These are phyloP conservation scores for Drosophila subquinaria DNA, from an alignment of 2,888 invertebrate species.

Conservation along the genomic window DNA sequence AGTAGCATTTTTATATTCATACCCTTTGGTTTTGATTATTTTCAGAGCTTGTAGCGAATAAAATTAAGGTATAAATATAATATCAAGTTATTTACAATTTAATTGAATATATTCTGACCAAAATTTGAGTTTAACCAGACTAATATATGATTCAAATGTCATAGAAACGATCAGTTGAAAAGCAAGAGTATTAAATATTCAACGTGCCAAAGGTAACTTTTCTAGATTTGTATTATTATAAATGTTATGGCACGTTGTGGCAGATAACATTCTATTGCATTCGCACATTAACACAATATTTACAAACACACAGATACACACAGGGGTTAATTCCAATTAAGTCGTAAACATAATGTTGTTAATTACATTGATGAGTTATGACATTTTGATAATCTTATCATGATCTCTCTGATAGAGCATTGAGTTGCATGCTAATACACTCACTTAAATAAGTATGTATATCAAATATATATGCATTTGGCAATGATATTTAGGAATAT, in stretches of 20 bases:
- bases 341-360: conserved; percentile 8
- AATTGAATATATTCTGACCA: too few relatives aligned
- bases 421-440: not conserved
- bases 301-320: not conserved
- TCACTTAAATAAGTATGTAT: not conserved
- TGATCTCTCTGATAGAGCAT: not conserved
- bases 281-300: not conserved
- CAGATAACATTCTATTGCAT: conserved; percentile 43
- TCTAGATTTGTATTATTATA: conserved; percentile 24
- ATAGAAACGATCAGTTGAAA: not conserved
- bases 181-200: not conserved
- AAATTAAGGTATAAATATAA: too few relatives aligned
- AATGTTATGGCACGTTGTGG: conserved; percentile 35
- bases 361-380: conserved; percentile 20
- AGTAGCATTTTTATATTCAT: too few relatives aligned
- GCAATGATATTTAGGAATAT: not conserved
- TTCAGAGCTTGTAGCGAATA: too few relatives aligned
- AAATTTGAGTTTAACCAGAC: too few relatives aligned
- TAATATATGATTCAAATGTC: too few relatives aligned
- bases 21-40: too few relatives aligned
- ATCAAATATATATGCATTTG: conserved; percentile 12
- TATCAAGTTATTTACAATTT: too few relatives aligned
- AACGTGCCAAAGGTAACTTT: not conserved
- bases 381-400: conserved; percentile 22
- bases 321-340: conserved; percentile 15